Conservation (phyloP, 1,140 invertebrate genomes). For the Rhagoletis pomonella region DNA sequence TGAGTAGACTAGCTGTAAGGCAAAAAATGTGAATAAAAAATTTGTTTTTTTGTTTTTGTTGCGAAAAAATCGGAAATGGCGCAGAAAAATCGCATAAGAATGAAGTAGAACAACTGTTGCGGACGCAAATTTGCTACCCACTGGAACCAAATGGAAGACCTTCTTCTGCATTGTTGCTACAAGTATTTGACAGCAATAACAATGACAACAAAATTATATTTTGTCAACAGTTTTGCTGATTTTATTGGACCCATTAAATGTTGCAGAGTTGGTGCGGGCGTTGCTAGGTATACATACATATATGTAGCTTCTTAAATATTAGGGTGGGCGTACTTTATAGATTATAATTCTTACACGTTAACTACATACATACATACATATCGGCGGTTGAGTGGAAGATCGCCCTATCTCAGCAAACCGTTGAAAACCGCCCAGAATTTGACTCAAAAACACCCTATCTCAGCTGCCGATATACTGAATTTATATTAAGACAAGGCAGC, state of each 20-base stretch:
- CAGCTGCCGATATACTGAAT: too few relatives aligned
- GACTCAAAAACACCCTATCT: too few relatives aligned
- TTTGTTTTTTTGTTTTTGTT: too few relatives aligned
- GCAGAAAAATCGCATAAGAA: background rate
- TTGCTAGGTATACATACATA: background rate
- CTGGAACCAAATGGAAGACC: background rate
- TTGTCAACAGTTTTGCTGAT: background rate
- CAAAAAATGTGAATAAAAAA: background rate
- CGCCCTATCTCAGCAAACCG: too few relatives aligned
- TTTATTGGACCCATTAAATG: background rate
- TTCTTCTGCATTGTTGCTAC: background rate
- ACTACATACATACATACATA: too few relatives aligned
- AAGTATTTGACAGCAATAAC: background rate
- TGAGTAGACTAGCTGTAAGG: background rate
- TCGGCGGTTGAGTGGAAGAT: too few relatives aligned
- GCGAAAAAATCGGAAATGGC: too few relatives aligned
- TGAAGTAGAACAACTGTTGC: background rate
- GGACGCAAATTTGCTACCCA: conserved; percentile 6
- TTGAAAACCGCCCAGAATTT: too few relatives aligned
- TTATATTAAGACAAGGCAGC: too few relatives aligned
- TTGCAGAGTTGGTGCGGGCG: background rate
- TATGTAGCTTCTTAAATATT: too few relatives aligned
- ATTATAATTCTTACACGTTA: too few relatives aligned
- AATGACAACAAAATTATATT: background rate
- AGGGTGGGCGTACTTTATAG: too few relatives aligned